Evolutionary conservation across 2,797 vertebrate genomes (phyloP).

Genomic region (Argyrosomus regius): DNA sequence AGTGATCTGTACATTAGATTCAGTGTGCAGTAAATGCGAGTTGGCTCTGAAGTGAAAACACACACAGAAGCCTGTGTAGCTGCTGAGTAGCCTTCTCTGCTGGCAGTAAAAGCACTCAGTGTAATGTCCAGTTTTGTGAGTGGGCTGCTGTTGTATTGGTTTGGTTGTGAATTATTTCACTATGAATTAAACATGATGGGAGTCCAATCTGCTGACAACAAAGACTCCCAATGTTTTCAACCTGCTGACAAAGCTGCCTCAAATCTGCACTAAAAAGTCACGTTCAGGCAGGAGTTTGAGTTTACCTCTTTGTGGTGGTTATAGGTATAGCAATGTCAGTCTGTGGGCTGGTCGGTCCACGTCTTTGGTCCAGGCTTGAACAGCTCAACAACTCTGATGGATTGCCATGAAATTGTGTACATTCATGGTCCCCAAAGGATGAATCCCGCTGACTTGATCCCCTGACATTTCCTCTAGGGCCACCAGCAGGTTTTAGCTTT

Average conservation of each 20-base stretch:
- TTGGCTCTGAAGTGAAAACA: slow-evolving; percentile 23
- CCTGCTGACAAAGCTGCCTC: slow-evolving; percentile 32
- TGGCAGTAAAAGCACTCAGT: slow-evolving; percentile 53
- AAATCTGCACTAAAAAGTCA: slow-evolving; percentile 2
- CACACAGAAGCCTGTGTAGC: slow-evolving; percentile 29
- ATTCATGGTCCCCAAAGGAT: neutral
- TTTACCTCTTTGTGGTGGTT: neutral
- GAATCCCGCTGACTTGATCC: neutral
- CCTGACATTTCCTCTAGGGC: neutral
- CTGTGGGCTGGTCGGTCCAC: neutral
- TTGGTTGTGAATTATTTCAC: slow-evolving; percentile 40
- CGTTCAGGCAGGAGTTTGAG: neutral
- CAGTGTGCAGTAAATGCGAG: slow-evolving; percentile 9
- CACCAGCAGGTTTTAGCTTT: neutral
- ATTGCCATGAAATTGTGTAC: neutral
- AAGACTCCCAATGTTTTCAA: slow-evolving; percentile 38
- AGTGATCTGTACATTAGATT: slow-evolving; percentile 48
- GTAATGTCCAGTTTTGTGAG: slow-evolving; percentile 53
- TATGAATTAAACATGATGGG: slow-evolving; percentile 57
- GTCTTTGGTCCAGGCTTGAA: neutral
- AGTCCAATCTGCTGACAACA: slow-evolving; percentile 39
- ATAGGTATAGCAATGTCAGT: neutral
- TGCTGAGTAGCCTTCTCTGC: slow-evolving; percentile 36
- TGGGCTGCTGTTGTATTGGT: slow-evolving; percentile 33
- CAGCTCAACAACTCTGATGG: neutral